These are phyloP conservation scores for Meta bourneti DNA, from an alignment of 2,888 invertebrate genomes.

Conservation along the genomic window DNA sequence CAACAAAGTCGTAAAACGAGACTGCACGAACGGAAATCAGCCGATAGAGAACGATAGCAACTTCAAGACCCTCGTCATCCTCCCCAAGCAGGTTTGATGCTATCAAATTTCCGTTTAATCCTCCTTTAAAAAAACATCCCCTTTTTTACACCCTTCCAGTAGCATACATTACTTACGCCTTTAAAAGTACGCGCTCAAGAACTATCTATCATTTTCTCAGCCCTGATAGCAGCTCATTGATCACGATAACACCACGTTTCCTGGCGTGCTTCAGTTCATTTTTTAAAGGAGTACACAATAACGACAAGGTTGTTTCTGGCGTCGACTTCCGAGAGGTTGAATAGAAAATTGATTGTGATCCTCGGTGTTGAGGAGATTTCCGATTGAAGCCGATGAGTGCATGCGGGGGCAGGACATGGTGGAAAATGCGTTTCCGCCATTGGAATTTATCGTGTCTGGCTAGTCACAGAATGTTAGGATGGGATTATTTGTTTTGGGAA, in stretches of 20 bases:
- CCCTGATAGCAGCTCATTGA: constrained; percentile 49
- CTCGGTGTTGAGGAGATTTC: constrained; percentile 6
- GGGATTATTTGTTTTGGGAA: constrained; percentile 13
- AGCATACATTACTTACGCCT: constrained; percentile 6
- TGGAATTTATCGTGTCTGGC: constrained; percentile 8
- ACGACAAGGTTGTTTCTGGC: constrained; percentile 51
- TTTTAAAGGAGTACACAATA: constrained; percentile 26
- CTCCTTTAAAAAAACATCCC: background rate
- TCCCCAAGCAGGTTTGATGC: background rate
- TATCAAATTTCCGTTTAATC: constrained; percentile 30
- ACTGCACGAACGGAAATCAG: background rate
- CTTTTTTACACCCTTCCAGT: background rate
- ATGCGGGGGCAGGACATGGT: background rate
- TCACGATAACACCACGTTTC: constrained; percentile 52
- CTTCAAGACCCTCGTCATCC: background rate
- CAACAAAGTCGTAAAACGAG: background rate
- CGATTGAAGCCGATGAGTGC: background rate
- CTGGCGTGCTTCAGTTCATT: constrained; percentile 18
- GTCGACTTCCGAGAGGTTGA: constrained; percentile 38
- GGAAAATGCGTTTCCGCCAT: background rate
- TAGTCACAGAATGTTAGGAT: background rate
- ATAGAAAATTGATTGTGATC: constrained; percentile 59
- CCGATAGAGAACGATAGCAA: background rate
- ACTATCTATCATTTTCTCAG: constrained; percentile 51
- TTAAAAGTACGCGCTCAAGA: constrained; percentile 15